Evolutionary conservation across 1,140 invertebrate species (phyloP), one percentile per base, ranked within the genome.

Genomic region (Macrobrachium nipponense): DNA sequence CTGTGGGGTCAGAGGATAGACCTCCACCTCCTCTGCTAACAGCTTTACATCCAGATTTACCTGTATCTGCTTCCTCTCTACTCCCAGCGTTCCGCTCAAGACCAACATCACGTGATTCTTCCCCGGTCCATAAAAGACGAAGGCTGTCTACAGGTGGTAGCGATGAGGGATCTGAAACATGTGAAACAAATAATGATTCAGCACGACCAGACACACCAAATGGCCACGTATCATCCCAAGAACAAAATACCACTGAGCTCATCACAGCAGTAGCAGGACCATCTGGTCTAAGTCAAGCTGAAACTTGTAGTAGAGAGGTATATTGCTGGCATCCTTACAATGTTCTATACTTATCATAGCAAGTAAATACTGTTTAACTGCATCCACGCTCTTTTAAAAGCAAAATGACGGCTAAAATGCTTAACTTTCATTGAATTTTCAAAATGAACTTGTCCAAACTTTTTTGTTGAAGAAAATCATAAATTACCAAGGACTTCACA

Each of bases 81-180:
- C 76, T 86, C 18, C 73, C 87, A 14, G 36, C 79, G 58, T 88
- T 80, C 64, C 87, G 72, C 17, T 77, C 81, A 14, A 82, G 64
- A 20, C 83, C 75, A 66, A 5, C 80, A 11, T 86, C 83, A 11
- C 60, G 82, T 12, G 86, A 87, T 23, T 27, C 75, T n/a, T 89
- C 88, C 10, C 88, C 88, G 12, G 76, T 68, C n/a, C 80, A 78
- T 64, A 89, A 89, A 58, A 58, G 83, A 61, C 85, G 86, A 59
- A 80, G 80, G 64, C 62, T 85, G 61, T 89, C 88, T 8, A 76
- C 80, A 20, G 79, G 44, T 17, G 77, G 82, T 15, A 76, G 72
- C 23, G 82, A 87, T 18, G 76, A 84, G 6, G 84, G 82, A 59
- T 44, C 72, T 51, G 76, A 76, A 60, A 27, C 80, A 36, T 44